Percentiles rank a stretch among this genome's conserved stretches.
Conservation (phyloP, 2,888 invertebrate genomes). For the Ischnura elegans region DNA sequence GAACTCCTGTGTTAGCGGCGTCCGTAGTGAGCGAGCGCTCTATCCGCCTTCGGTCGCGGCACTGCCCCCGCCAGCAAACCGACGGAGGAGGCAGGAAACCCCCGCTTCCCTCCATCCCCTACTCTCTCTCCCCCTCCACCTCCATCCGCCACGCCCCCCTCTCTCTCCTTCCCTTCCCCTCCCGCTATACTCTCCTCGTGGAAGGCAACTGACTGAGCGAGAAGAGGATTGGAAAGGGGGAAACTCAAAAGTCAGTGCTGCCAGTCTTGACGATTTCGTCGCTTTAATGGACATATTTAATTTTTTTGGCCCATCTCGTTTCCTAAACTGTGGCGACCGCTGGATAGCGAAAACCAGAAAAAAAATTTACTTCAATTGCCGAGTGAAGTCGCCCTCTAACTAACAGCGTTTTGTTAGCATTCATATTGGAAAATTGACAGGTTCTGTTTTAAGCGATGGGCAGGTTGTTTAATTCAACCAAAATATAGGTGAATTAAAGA, state of each 20-base stretch:
- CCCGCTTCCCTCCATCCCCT: conserved; percentile 15
- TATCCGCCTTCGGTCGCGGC: conserved; percentile 48
- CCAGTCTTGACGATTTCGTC: conserved; percentile 35
- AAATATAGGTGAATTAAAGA: no score
- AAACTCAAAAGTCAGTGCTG: conserved; percentile 41
- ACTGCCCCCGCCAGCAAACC: conserved; percentile 52
- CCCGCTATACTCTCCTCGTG: background rate
- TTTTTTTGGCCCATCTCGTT: background rate
- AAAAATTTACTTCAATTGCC: background rate
- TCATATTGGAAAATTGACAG: background rate
- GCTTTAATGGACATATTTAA: background rate
- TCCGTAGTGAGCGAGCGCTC: background rate
- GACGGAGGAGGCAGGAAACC: conserved; percentile 30
- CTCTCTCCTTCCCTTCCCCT: conserved; percentile 7
- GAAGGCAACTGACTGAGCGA: conserved; percentile 24
- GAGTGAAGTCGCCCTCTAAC: background rate
- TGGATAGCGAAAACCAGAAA: background rate
- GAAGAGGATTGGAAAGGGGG: conserved; percentile 70
- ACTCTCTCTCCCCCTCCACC: background rate
- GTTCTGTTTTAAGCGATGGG: background rate
- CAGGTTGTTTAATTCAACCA: background rate
- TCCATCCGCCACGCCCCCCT: background rate
- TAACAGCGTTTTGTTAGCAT: background rate
- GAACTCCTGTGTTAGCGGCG: background rate
- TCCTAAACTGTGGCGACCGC: background rate